Base-by-base conservation (phyloP, 2,113 vertebrate genomes). In the Empidonax alnorum region DNA sequence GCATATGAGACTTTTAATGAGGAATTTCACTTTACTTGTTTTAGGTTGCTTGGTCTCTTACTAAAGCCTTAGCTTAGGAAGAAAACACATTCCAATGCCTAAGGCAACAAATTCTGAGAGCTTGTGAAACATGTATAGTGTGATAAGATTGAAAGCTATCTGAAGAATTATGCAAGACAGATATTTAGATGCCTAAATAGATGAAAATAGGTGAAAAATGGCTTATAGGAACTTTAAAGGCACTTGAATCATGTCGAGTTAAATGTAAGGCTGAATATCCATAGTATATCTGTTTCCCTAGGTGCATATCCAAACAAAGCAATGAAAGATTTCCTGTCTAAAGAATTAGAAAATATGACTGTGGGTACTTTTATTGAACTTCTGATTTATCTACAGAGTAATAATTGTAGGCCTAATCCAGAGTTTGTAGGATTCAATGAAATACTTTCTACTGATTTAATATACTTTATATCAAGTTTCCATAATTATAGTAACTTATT, bases 281-380 rank as follows among this genome's bases (percentile, higher is more conserved):
- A 7, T 15, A 53, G 31, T 56, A 12, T 76, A 73, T 52, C 23
- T 76, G 37, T 41, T 85, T 94, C 37, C 33, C n/a, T 30, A 35
- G 20, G 33, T 83, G 23, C 46, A n/a, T 49, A 63, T 50, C 16
- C 35, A 87, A n/a, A 71, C 35, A 71, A 69, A 90, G 17, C 33
- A 84, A 56, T 77, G 56, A 88, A 96, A 77, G 58, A 68, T 94
- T 90, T 90, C 46, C 55, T 71, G 11, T 88, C 33, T 52, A 80
- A 96, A 80, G 55, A 88, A 83, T 90, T 47, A 85, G 55, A 89
- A 95, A 95, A 92, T 95, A 88, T 77, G 67, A 71, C 42, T 5
- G 0, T 61, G 35, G 56, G 47, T 92, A 67, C 31, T 72, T 84
- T 71, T 67, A 93, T 78, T 84, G 87, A 95, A 92, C 37, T 33